These are phyloP conservation scores for Zingel zingel DNA, from an alignment of 2,113 vertebrate species.

Conservation along the genomic window DNA sequence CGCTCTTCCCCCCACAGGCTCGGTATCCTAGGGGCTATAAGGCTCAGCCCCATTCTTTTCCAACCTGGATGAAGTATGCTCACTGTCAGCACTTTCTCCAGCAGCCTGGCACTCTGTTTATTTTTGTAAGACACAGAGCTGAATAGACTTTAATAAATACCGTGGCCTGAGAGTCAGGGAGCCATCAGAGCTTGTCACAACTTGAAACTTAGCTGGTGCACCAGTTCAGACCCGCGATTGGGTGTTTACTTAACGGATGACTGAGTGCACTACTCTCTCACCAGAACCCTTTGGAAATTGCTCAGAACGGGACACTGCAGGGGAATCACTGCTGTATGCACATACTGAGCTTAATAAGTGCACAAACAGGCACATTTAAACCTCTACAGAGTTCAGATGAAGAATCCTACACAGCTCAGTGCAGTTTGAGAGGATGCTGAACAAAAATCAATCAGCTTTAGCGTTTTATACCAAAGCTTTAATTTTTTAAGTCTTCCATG, in stretches of 20 bases:
- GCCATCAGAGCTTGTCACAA: slow-evolving; percentile 86
- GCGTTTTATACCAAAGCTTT: neutral
- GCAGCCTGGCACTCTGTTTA: slow-evolving; percentile 84
- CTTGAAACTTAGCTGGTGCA: slow-evolving; percentile 80
- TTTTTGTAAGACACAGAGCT: slow-evolving; percentile 83
- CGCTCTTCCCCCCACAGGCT: slow-evolving; percentile 33
- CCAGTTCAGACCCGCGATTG: slow-evolving; percentile 64
- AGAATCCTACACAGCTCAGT: neutral
- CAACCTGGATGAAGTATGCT: slow-evolving; percentile 81
- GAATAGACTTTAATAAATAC: slow-evolving; percentile 86
- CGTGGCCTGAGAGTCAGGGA: slow-evolving; percentile 77
- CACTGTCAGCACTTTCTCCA: slow-evolving; percentile 83
- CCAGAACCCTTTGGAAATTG: slow-evolving; percentile 59
- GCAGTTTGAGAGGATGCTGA: slow-evolving; percentile 3
- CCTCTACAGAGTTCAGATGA: neutral
- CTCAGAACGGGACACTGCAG: slow-evolving; percentile 52
- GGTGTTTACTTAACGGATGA: slow-evolving; percentile 72
- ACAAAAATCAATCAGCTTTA: slow-evolving; percentile 17
- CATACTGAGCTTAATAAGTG: slow-evolving; percentile 26
- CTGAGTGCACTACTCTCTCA: slow-evolving; percentile 60
- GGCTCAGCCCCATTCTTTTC: slow-evolving; percentile 75
- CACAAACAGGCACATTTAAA: slow-evolving; percentile 15
- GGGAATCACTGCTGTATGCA: slow-evolving; percentile 28
- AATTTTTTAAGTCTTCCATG: slow-evolving; percentile 37
- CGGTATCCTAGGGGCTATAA: slow-evolving; percentile 59